Evolutionary conservation across 2,797 vertebrate species (phyloP).

Genomic region (Platalea minor): DNA sequence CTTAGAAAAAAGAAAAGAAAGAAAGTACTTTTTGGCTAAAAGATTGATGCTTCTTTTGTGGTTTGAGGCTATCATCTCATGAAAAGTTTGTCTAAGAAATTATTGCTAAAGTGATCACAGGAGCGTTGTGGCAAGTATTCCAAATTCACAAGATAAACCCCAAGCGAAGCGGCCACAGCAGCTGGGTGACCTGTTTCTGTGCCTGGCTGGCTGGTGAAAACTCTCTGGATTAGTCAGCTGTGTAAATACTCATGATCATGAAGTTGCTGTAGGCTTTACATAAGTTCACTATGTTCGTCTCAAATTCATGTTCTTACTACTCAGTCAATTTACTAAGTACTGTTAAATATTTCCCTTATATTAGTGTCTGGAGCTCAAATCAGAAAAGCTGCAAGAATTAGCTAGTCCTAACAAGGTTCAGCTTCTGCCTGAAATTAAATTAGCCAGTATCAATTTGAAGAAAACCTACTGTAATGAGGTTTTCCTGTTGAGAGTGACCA

Average conservation of each 20-base stretch:
- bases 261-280: background rate
- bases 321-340: background rate
- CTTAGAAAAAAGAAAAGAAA: background rate
- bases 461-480: background rate
- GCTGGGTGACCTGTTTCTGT: background rate
- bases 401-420: background rate
- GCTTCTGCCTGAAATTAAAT: background rate
- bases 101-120: background rate
- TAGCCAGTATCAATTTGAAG: background rate
- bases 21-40: background rate
- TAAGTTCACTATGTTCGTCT: background rate
- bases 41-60: background rate
- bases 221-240: background rate
- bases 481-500: background rate
- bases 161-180: accelerated
- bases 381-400: background rate
- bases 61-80: background rate
- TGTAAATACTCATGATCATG: background rate
- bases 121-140: background rate
- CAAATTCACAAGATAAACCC: background rate
- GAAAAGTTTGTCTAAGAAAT: background rate
- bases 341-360: background rate
- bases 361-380: background rate
- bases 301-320: background rate
- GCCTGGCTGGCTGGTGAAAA: background rate